These are phyloP conservation scores for Rhagophthalmus giganteus DNA, from an alignment of 2,888 invertebrate species.

Conservation along the genomic window DNA sequence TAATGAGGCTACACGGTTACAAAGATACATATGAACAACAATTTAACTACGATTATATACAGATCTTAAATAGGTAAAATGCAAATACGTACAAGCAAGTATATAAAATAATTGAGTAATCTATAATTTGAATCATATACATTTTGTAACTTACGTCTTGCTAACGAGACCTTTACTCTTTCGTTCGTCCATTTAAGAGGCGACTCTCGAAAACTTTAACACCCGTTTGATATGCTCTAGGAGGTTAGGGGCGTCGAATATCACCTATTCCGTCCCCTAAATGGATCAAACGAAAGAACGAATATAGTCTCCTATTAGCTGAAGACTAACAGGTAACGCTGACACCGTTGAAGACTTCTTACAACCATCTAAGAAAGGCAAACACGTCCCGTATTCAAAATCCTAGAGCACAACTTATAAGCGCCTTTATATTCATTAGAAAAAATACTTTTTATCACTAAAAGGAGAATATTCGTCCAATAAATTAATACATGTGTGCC, in stretches of 20 bases:
- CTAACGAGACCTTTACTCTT: conserved; percentile 20
- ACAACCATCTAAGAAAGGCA: conserved; percentile 46
- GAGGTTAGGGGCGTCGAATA: conserved; percentile 15
- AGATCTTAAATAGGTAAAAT: conserved; percentile 54
- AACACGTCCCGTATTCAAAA: conserved; percentile 47
- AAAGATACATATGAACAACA: conserved; percentile 50
- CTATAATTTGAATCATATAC: conserved; percentile 56
- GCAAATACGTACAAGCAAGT: conserved; percentile 57
- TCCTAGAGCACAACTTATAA: conserved; percentile 36
- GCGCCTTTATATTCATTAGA: conserved; percentile 38
- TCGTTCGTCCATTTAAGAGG: conserved; percentile 15
- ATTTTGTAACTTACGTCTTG: conserved; percentile 55
- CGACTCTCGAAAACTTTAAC: conserved; percentile 12
- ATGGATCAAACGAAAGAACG: conserved; percentile 16
- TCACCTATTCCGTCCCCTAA: conserved; percentile 11
- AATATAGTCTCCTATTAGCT: conserved; percentile 31
- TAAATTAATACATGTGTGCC: conserved; percentile 27
- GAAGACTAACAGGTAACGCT: conserved; percentile 49
- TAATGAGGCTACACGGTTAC: conserved; percentile 39
- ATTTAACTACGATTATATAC: conserved; percentile 51
- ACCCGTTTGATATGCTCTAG: conserved; percentile 25
- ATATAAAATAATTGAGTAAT: conserved; percentile 57
- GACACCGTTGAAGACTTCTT: conserved; percentile 50
- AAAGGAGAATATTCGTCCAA: conserved; percentile 38
- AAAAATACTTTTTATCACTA: conserved; percentile 54